Evolutionary conservation across 2,797 vertebrate species (phyloP), one percentile per base, ranked within the genome.

Genomic region (Tadarida brasiliensis): DNA sequence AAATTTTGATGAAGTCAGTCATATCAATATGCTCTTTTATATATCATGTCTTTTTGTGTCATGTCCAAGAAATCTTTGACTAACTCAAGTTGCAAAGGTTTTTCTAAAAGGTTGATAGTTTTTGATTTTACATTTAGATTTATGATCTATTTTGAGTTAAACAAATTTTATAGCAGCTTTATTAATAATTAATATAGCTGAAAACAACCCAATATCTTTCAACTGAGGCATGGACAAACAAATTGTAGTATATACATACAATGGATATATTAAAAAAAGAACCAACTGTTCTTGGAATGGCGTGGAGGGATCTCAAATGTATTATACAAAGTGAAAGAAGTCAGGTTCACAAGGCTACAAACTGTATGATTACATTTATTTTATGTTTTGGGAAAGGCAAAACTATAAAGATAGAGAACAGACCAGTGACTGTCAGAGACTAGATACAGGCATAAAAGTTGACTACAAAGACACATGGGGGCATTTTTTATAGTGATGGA

Each of bases 101-200:
- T 82, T 90, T 93, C 33, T 33, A 51, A n/a, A 56, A 91, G 33
- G 20, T 30, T 67, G 83, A 49, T 30, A 80, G 30, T 49, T 92
- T 77, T 90, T 33, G 10, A 59, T 78, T 87, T 94, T 90, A 80
- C n/a, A 76, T 44, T 74, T 74, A 88, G 14, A 33, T 68, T 30
- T 91, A 51, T 65, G 24, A 73, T 78, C 33, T 73, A 76, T 47
- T 90, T 71, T 91, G 47, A 83, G 11, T 74, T 67, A 86, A 47
- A 2, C 10, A 81, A 67, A 33, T 84, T 74, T 73, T 94, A 35
- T 87, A 84, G 6, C 4, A 87, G 47, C 8, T 49, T 91, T 84
- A 65, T 87, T 83, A 54, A 35, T 74, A 54, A 78, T 95, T 89
- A 26, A 44, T 26, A 4, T 73, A 78, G 68, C 33, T 74, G 28